Conservation (phyloP, 2,888 invertebrate species). For the Peribatodes rhomboidaria region DNA sequence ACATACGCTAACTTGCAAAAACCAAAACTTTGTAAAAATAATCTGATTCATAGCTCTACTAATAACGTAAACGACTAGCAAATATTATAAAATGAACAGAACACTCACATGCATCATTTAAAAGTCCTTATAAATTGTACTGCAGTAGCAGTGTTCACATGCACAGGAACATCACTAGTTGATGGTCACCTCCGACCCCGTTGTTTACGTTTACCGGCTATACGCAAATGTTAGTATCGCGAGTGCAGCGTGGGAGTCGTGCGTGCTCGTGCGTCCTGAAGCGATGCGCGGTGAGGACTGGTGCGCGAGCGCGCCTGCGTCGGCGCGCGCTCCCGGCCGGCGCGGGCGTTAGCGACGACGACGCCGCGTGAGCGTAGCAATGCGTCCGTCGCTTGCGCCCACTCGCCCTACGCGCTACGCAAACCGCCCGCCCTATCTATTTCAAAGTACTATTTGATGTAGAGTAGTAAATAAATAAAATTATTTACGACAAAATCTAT, state of each 20-base stretch:
- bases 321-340: slow-evolving; percentile 32
- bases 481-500: too few relatives aligned
- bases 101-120: slow-evolving; percentile 82
- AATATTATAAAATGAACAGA: slow-evolving; percentile 5
- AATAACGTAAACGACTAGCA: background rate
- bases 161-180: slow-evolving; percentile 72
- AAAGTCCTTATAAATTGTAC: slow-evolving; percentile 58
- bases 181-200: slow-evolving; percentile 65
- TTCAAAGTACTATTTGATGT: background rate
- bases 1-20: slow-evolving; percentile 26
- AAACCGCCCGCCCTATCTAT: slow-evolving; percentile 17
- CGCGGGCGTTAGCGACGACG: slow-evolving; percentile 17
- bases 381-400: slow-evolving; percentile 7
- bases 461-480: background rate
- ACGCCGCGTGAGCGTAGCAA: too few relatives aligned
- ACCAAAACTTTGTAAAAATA: slow-evolving; percentile 1
- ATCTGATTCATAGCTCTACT: slow-evolving; percentile 8
- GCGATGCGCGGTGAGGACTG: slow-evolving; percentile 50
- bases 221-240: background rate
- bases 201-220: slow-evolving; percentile 62
- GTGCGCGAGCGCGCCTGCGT: slow-evolving; percentile 28
- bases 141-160: slow-evolving; percentile 65
- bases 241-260: slow-evolving; percentile 44
- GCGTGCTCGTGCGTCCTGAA: slow-evolving; percentile 43
- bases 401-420: slow-evolving; percentile 30